These are phyloP conservation scores for Nezara viridula DNA, from an alignment of 2,888 invertebrate genomes.

Conservation along the genomic window DNA sequence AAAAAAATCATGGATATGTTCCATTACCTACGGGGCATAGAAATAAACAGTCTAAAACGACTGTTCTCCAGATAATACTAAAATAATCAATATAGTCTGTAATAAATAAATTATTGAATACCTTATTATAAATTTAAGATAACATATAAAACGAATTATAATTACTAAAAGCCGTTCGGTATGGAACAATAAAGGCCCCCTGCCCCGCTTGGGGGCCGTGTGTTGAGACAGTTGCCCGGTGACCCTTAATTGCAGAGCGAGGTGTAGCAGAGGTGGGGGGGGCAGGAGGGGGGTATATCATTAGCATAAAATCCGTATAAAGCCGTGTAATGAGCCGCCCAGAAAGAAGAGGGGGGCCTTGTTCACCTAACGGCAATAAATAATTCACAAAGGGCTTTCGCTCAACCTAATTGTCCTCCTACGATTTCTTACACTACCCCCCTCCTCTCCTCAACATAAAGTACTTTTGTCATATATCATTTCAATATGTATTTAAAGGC, in stretches of 20 bases:
- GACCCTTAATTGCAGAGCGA: neutral
- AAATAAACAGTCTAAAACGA: too few species aligned
- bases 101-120: too few species aligned
- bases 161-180: too few species aligned
- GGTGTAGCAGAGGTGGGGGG: neutral
- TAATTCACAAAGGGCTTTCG: constrained; percentile 9
- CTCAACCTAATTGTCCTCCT: neutral
- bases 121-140: too few species aligned
- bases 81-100: too few species aligned
- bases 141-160: too few species aligned
- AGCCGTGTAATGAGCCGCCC: constrained; percentile 1
- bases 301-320: constrained; percentile 41
- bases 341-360: neutral
- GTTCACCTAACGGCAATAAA: constrained; percentile 9
- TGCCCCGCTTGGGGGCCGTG: neutral
- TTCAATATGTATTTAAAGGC: too few species aligned
- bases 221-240: neutral
- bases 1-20: too few species aligned
- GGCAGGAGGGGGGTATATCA: neutral
- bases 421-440: neutral
- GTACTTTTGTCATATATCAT: too few species aligned
- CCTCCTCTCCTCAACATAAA: neutral
- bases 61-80: too few species aligned
- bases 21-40: too few species aligned
- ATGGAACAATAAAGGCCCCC: too few species aligned